Evolutionary conservation across 2,888 invertebrate genomes (phyloP).

Genomic region (Drosophila imparisetae): DNA sequence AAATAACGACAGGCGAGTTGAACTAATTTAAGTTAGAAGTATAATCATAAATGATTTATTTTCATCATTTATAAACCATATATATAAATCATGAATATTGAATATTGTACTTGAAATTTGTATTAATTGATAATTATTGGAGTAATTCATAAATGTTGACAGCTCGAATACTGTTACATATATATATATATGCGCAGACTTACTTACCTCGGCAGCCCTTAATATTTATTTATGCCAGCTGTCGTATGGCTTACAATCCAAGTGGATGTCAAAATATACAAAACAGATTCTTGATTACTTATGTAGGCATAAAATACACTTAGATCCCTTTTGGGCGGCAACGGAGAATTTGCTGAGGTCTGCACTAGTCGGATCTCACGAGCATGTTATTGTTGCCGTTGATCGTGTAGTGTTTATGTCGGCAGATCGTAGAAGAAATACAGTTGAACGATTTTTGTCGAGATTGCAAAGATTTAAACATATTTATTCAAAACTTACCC

Average conservation of each 20-base stretch:
- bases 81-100: not conserved
- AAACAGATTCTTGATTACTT: not conserved
- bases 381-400: not conserved
- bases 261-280: not conserved
- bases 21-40: not conserved
- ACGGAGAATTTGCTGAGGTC: slow-evolving; percentile 11
- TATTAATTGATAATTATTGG: no score
- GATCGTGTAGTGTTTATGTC: not conserved
- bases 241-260: not conserved
- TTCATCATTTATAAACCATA: not conserved
- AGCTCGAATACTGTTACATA: no score
- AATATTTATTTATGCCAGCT: not conserved
- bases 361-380: not conserved
- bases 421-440: not conserved
- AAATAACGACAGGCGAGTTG: not conserved
- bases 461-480: not conserved
- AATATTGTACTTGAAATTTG: not conserved
- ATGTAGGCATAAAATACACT: not conserved
- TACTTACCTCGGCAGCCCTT: not conserved
- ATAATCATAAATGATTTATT: not conserved
- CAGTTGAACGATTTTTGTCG: not conserved
- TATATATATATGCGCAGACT: not conserved
- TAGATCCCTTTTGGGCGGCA: slow-evolving; percentile 9
- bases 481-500: not conserved
- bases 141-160: no score